These are phyloP conservation scores for Drosophila arawakana DNA, from an alignment of 1,140 invertebrate genomes.

Conservation along the genomic window DNA sequence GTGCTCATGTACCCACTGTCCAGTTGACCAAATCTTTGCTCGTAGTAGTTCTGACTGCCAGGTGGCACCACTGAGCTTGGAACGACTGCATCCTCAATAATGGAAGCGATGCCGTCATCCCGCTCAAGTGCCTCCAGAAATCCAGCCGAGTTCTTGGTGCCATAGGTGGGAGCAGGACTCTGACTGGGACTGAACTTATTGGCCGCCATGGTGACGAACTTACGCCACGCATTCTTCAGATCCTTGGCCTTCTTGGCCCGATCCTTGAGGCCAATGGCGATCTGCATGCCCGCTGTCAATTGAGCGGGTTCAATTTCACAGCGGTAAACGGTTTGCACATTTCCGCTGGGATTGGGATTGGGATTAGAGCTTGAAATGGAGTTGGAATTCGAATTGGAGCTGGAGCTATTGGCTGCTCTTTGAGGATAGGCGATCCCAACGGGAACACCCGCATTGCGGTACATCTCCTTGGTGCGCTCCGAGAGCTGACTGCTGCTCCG, in stretches of 20 bases:
- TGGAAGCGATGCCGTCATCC: constrained; percentile 80
- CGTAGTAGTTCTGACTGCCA: constrained; percentile 74
- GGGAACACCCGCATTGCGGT: constrained; percentile 77
- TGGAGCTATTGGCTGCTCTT: constrained; percentile 55
- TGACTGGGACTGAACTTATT: constrained; percentile 83
- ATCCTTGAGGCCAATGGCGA: constrained; percentile 81
- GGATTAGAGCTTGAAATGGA: constrained; percentile 24
- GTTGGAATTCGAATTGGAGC: constrained; percentile 8
- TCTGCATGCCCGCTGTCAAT: constrained; percentile 81
- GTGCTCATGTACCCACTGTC: constrained; percentile 92
- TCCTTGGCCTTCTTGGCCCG: constrained; percentile 80
- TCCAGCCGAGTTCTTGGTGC: constrained; percentile 57
- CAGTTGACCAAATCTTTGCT: constrained; percentile 78
- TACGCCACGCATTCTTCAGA: constrained; percentile 84
- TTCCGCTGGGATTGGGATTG: constrained; percentile 17
- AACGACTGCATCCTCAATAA: constrained; percentile 71
- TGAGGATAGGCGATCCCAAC: constrained; percentile 82
- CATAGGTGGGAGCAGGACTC: constrained; percentile 75
- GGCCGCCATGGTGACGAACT: constrained; percentile 83
- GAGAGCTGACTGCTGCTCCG: constrained; percentile 78
- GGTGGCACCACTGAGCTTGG: constrained; percentile 39
- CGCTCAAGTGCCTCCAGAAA: constrained; percentile 67
- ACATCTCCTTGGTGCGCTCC: constrained; percentile 82
- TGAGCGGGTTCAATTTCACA: constrained; percentile 80
- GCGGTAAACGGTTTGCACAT: constrained; percentile 79